A percentile compares a stretch with the other conserved stretches of the same genome.
Evolutionary conservation across 2,113 vertebrate genomes (phyloP).

Genomic region (mouse (Mus musculus)): DNA sequence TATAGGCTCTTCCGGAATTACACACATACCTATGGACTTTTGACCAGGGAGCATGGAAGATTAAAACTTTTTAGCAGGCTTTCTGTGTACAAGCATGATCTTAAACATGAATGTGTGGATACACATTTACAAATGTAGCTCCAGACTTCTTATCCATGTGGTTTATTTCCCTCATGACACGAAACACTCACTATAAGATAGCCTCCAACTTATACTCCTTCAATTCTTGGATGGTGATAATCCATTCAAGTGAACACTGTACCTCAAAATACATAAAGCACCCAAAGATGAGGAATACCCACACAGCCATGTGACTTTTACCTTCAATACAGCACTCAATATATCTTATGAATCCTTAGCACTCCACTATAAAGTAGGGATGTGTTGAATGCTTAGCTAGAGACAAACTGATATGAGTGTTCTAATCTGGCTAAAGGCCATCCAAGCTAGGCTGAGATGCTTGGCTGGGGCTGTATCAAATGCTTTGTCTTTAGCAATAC

Average conservation of each 20-base stretch:
- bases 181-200: background rate
- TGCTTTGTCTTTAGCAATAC: background rate
- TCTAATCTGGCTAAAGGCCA: background rate
- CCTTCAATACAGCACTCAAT: background rate
- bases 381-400: background rate
- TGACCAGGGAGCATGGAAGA: background rate
- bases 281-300: background rate
- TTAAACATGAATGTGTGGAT: rapidly evolving
- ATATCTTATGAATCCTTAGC: background rate
- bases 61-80: background rate
- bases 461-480: background rate
- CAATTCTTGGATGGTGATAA: background rate
- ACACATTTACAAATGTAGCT: rapidly evolving
- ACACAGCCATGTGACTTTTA: background rate
- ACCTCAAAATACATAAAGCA: background rate
- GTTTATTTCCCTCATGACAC: background rate
- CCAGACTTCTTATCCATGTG: background rate
- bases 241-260: background rate
- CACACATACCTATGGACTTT: background rate
- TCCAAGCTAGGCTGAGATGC: background rate
- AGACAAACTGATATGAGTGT: background rate
- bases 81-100: background rate
- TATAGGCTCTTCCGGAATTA: background rate
- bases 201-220: background rate
- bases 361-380: background rate